Conservation (phyloP, 2,113 vertebrate genomes). For the Varanus salvator region DNA sequence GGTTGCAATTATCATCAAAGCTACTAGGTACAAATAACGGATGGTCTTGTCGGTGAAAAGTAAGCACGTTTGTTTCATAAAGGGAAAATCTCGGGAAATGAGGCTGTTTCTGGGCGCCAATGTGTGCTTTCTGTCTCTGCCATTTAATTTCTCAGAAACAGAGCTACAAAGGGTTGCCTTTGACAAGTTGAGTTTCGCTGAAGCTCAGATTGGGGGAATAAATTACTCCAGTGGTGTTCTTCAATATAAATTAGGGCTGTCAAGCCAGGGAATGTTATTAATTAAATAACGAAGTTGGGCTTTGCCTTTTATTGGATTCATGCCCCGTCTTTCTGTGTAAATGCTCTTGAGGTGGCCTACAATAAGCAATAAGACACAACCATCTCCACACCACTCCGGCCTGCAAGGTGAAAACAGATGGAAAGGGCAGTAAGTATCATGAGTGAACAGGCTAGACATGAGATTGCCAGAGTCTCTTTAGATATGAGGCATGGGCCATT, state of each 20-base stretch:
- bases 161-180: conserved; percentile 14
- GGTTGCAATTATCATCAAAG: conserved; percentile 70
- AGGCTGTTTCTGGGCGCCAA: neutral
- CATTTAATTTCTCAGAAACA: conserved; percentile 47
- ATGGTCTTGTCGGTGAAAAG: conserved; percentile 47
- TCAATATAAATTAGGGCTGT: neutral
- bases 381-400: too few species aligned
- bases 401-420: neutral
- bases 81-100: conserved; percentile 32
- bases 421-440: neutral
- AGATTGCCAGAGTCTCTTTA: neutral
- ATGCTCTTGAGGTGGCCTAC: neutral
- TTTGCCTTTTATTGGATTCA: neutral
- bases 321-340: neutral
- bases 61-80: neutral
- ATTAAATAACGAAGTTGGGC: neutral
- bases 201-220: neutral
- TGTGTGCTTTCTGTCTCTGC: conserved; percentile 27
- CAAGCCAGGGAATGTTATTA: neutral
- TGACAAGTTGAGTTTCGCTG: neutral
- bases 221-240: neutral
- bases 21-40: conserved; percentile 57
- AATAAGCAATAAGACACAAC: neutral
- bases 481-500: too few species aligned
- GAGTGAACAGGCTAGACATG: neutral